phyloP scores from a whole-genome alignment of 2,113 vertebrate genomes.

The Microcebus jonahi region DNA sequence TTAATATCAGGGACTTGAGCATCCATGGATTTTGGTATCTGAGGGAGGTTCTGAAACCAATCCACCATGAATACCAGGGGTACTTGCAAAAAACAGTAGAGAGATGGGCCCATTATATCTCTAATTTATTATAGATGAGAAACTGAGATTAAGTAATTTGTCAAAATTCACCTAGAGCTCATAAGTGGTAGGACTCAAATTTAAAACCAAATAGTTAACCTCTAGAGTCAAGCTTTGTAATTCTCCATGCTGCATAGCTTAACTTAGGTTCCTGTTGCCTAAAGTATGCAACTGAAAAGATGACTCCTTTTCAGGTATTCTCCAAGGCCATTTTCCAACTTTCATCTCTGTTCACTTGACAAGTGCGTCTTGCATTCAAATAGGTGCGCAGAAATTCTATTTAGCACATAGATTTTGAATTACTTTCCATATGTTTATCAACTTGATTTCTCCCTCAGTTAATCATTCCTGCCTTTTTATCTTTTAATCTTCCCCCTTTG shows the following conservation, averaged over 20 bases:
- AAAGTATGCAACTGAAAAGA: background rate
- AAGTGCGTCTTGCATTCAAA: background rate
- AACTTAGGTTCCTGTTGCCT: constrained; percentile 22
- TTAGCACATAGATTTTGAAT: constrained; percentile 25
- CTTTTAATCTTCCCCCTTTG: background rate
- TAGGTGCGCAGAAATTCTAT: constrained; percentile 8
- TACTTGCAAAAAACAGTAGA: background rate
- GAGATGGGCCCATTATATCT: background rate
- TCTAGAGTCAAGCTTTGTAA: constrained; percentile 32
- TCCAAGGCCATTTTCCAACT: background rate
- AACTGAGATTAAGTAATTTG: constrained; percentile 17
- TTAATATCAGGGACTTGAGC: background rate
- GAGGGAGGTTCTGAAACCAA: background rate
- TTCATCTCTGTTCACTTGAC: constrained; percentile 29
- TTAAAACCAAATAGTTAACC: background rate
- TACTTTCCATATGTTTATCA: background rate
- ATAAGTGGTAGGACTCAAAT: constrained; percentile 1
- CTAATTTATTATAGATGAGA: background rate
- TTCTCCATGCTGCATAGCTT: background rate
- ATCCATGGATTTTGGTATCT: background rate
- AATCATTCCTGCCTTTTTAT: constrained; percentile 33
- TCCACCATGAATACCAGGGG: background rate
- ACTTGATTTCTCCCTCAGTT: constrained; percentile 40
- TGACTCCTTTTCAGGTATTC: background rate
- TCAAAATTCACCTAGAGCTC: constrained; percentile 5